Conservation (phyloP, 37 sponge, comb jelly and placozoan species). For the Crambe crambe region DNA sequence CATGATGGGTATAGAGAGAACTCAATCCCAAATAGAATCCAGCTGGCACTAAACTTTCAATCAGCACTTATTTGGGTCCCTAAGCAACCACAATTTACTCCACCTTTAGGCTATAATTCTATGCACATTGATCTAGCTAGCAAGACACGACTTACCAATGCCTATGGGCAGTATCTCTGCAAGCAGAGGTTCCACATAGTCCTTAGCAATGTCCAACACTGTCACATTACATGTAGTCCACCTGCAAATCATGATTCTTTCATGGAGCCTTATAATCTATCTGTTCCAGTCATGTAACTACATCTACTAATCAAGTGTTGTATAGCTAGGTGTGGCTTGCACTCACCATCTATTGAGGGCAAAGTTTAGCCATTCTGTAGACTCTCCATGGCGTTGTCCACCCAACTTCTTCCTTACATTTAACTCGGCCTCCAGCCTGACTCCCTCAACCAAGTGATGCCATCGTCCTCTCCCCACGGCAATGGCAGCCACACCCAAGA, state of each 20-base stretch:
- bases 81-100: too few relatives aligned
- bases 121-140: too few relatives aligned
- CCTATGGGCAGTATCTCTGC: slow-evolving; percentile 35
- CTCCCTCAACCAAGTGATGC: background rate
- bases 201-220: slow-evolving; percentile 32
- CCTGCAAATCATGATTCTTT: slow-evolving; percentile 12
- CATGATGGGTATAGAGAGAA: too few relatives aligned
- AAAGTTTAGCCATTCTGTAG: slow-evolving; percentile 59
- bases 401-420: slow-evolving; percentile 18
- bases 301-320: background rate
- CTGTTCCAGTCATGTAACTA: background rate
- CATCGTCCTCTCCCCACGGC: slow-evolving; percentile 38
- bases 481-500: slow-evolving; percentile 22
- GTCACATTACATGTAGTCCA: slow-evolving; percentile 40
- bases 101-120: too few relatives aligned
- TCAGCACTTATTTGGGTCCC: too few relatives aligned
- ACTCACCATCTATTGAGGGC: slow-evolving; percentile 63
- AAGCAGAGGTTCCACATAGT: slow-evolving; percentile 55
- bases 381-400: slow-evolving; percentile 16
- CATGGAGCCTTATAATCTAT: background rate
- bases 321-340: background rate
- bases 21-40: too few relatives aligned
- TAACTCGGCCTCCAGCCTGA: slow-evolving; percentile 28
- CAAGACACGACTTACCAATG: slow-evolving; percentile 39
- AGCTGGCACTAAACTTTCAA: too few relatives aligned